Conservation (phyloP, 2,113 vertebrate species). For the Neofelis nebulosa region DNA sequence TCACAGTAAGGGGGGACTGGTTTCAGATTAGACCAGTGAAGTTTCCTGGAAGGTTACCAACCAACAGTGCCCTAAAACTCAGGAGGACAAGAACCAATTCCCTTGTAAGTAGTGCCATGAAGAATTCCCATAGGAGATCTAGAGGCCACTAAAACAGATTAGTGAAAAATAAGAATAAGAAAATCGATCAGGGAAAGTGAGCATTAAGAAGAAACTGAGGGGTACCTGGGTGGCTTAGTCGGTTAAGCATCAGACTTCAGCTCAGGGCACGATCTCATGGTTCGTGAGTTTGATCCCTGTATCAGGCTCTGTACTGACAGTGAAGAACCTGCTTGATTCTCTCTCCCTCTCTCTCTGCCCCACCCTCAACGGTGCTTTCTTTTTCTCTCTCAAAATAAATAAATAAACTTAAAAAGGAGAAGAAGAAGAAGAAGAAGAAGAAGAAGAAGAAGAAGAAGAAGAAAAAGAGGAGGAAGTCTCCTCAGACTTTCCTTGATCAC, state of each 20-base stretch:
- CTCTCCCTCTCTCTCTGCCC: not conserved
- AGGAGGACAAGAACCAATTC: not conserved
- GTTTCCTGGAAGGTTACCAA: not conserved
- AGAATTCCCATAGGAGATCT: not conserved
- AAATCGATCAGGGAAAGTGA: not conserved
- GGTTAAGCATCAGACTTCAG: not conserved
- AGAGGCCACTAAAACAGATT: not conserved
- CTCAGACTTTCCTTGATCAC: not conserved
- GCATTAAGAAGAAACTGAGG: not conserved
- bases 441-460: too few relatives aligned
- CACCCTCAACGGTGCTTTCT: not conserved
- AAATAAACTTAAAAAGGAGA: too few relatives aligned
- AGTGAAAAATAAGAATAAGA: not conserved
- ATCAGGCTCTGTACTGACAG: too few relatives aligned
- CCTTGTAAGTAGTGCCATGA: not conserved
- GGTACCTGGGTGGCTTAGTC: too few relatives aligned
- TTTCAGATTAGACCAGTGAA: not conserved
- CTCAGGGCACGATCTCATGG: not conserved
- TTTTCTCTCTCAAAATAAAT: too few relatives aligned
- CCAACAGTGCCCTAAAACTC: not conserved
- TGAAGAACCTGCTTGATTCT: too few relatives aligned
- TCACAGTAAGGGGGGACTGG: not conserved
- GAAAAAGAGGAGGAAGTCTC: not conserved
- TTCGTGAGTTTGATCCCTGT: too few relatives aligned
- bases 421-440: too few relatives aligned